These are phyloP conservation scores for Cygnus atratus DNA, from an alignment of 2,113 vertebrate species.

Conservation along the genomic window DNA sequence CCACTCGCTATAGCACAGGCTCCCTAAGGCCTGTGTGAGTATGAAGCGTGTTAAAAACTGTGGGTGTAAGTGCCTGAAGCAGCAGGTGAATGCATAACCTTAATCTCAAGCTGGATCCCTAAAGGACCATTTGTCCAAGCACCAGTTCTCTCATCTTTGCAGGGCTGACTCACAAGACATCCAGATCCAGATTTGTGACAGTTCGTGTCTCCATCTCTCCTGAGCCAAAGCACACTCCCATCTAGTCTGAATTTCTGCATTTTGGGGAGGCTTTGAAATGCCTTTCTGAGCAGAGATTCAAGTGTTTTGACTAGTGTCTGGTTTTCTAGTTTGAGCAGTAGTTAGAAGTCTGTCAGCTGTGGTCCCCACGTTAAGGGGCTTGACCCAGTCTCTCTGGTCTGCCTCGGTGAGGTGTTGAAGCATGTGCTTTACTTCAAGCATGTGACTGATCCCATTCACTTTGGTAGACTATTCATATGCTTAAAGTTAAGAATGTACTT, in stretches of 20 bases:
- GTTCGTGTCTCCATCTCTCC: not conserved
- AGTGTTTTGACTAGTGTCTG: not conserved
- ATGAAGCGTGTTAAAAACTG: not conserved
- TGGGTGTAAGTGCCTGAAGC: not conserved
- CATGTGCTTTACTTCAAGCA: constrained; percentile 8
- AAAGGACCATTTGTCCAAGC: not conserved
- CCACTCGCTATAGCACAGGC: not conserved
- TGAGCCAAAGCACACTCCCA: not conserved
- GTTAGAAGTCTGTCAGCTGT: not conserved
- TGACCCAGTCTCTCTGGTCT: not conserved
- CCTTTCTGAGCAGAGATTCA: not conserved
- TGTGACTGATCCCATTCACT: constrained; percentile 6
- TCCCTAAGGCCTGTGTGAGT: not conserved
- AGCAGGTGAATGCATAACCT: not conserved
- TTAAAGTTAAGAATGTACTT: not conserved
- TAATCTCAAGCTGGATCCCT: not conserved
- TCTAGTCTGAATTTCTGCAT: not conserved
- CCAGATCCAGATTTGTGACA: not conserved
- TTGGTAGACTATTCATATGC: not conserved
- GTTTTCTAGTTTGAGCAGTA: not conserved
- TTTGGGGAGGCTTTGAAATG: not conserved
- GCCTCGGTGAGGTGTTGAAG: not conserved
- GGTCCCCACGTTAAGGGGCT: not conserved
- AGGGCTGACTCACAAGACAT: not conserved
- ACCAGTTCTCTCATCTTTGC: not conserved